Evolutionary conservation across 2,113 vertebrate genomes (phyloP), one percentile per base, ranked within the genome.

Genomic region (Bufo gargarizans): DNA sequence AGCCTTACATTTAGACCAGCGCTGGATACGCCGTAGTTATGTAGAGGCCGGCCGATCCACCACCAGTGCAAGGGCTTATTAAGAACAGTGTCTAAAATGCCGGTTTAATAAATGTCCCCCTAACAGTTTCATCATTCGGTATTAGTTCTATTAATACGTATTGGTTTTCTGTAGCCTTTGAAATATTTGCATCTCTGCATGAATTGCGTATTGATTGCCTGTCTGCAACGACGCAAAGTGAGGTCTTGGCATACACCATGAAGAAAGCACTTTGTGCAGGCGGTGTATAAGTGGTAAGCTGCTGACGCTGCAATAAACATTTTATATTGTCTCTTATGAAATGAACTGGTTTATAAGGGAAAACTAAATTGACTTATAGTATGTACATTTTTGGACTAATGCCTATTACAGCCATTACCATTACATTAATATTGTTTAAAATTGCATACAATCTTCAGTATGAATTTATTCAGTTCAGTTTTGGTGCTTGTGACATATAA

Each of bases 241-340:
- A 79, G 45, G 13, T 22, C 77, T 79, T 79, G 77, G 77, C 77
- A 56, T 43, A 33, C 22, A 43, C 33, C 33, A 53, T 79, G 53
- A n/a, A 14, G 50, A 79, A 33, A 56, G 50, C 77, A 79, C 20
- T 79, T 56, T 56, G 20, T 33, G 33, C 7, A 33, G 55, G 12
- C 77, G 33, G 22, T 13, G n/a, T 33, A 4, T 77, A 77, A 77
- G 77, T 79, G 77, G 20, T 79, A 79, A 79, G 77, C 50, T 79
- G 77, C 77, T 79, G 77, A 79, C 77, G 56, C 50, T 6, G 50
- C 77, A 56, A 79, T 79, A 79, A 79, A 56, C 77, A 79, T 56
- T 56, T 79, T 56, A 79, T 79, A 53, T 79, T 56, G n/a, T 56
- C 77, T 56, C 47, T 33, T 79, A 79, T 56, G 43, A 33, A 56